A percentile compares a stretch with the other conserved stretches of the same genome.
These are phyloP conservation scores for Paramormyrops hopkinsi DNA, from an alignment of 2,797 vertebrate genomes.

Conservation along the genomic window DNA sequence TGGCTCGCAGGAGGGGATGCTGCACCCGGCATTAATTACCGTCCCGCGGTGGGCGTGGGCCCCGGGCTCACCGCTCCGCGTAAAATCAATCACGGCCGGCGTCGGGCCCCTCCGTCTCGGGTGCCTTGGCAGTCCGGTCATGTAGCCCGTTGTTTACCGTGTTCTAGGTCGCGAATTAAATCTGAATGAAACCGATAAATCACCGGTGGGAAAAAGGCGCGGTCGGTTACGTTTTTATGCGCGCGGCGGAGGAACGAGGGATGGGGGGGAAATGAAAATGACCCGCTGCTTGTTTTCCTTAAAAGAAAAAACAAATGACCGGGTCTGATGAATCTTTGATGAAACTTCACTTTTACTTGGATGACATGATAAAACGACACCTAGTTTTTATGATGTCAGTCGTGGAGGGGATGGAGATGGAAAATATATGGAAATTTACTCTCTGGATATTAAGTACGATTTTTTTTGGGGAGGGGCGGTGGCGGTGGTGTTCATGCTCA, in stretches of 20 bases:
- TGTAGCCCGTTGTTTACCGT: slow-evolving; percentile 66
- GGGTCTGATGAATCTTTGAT: slow-evolving; percentile 34
- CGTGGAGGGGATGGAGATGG: neutral
- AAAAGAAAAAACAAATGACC: slow-evolving; percentile 45
- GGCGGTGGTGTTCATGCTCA: neutral
- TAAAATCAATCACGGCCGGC: slow-evolving; percentile 62
- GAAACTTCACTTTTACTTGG: slow-evolving; percentile 32
- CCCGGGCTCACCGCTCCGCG: slow-evolving; percentile 59
- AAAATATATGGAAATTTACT: slow-evolving; percentile 50
- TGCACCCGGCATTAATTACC: slow-evolving; percentile 63
- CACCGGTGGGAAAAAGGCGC: slow-evolving; percentile 56
- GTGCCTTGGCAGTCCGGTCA: slow-evolving; percentile 63
- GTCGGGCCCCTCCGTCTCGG: slow-evolving; percentile 36
- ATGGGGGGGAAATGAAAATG: slow-evolving; percentile 25
- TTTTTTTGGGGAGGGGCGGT: neutral
- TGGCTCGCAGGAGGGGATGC: slow-evolving; percentile 54
- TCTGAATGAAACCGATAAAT: slow-evolving; percentile 70
- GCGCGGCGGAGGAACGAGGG: slow-evolving; percentile 41
- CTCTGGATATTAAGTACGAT: slow-evolving; percentile 27
- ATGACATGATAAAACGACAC: slow-evolving; percentile 41
- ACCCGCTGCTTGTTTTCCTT: slow-evolving; percentile 44
- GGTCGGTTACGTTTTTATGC: slow-evolving; percentile 57
- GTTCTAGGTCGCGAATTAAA: slow-evolving; percentile 67
- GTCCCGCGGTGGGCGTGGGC: slow-evolving; percentile 55
- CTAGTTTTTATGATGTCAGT: neutral